A percentile compares a stretch with the other conserved stretches of the same genome.
Conservation (phyloP, 2,797 vertebrate species). For the Pantherophis alleghaniensis region DNA sequence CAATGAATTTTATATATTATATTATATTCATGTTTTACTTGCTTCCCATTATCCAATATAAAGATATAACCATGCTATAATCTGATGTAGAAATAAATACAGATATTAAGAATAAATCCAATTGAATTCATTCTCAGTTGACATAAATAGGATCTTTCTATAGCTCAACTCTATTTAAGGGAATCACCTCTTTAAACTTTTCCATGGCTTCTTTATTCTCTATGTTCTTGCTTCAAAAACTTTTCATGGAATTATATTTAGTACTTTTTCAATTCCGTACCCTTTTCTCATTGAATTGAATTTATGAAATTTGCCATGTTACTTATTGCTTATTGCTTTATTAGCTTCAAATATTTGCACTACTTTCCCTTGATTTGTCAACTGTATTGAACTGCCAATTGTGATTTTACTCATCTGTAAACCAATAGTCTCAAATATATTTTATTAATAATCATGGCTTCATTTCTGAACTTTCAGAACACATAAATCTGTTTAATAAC, state of each 20-base stretch:
- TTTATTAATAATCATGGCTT: not conserved
- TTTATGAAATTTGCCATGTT: not conserved
- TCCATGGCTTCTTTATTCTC: too few species aligned
- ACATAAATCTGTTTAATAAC: not conserved
- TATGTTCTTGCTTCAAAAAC: not conserved
- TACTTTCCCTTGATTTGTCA: not conserved
- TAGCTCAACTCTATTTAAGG: not conserved
- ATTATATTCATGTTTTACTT: not conserved
- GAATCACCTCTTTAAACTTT: not conserved
- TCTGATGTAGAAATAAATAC: not conserved
- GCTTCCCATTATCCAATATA: not conserved
- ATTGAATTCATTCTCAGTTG: not conserved
- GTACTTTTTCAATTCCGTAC: not conserved
- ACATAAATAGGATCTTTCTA: not conserved
- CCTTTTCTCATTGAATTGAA: not conserved
- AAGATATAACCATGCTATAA: not conserved
- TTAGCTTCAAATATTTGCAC: not conserved
- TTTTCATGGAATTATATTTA: not conserved
- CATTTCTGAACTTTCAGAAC: slow-evolving; percentile 40
- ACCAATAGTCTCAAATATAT: not conserved
- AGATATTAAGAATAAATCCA: not conserved
- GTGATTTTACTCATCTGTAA: not conserved
- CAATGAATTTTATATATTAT: not conserved
- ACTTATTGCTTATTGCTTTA: not conserved
- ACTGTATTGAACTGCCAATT: not conserved